Percentiles rank a stretch among this genome's conserved stretches.
These are phyloP conservation scores for Hemichromis elongatus DNA, from an alignment of 2,113 vertebrate genomes.

Conservation along the genomic window DNA sequence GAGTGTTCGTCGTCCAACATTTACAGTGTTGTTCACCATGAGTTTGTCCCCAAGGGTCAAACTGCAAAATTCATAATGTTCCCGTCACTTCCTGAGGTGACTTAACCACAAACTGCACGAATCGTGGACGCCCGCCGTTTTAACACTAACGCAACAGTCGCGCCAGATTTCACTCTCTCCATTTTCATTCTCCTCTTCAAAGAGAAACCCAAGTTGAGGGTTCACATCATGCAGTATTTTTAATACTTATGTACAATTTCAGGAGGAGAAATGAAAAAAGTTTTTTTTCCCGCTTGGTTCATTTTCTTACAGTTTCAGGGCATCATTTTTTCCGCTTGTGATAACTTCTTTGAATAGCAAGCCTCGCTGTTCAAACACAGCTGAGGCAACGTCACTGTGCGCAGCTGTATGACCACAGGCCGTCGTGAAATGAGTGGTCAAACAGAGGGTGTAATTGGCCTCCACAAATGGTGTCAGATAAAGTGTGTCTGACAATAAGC, in stretches of 20 bases:
- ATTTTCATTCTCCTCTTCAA: not conserved
- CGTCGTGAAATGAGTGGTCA: not conserved
- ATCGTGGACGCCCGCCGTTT: not conserved
- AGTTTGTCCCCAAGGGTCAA: not conserved
- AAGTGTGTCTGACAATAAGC: not conserved
- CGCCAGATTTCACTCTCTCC: not conserved
- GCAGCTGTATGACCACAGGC: not conserved
- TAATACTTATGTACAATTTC: not conserved
- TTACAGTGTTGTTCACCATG: not conserved
- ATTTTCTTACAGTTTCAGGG: not conserved
- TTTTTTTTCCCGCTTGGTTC: not conserved
- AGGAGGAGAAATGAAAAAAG: not conserved
- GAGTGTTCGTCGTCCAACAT: not conserved
- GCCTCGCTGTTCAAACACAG: not conserved
- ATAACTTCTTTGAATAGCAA: not conserved
- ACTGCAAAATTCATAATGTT: not conserved
- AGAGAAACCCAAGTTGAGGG: not conserved
- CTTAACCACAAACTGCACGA: not conserved
- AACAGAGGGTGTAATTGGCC: accelerated
- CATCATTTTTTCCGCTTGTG: not conserved
- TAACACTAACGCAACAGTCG: not conserved
- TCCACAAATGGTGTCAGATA: not conserved
- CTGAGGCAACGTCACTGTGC: not conserved
- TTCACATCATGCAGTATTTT: not conserved
- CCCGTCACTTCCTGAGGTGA: not conserved